A percentile compares a stretch with the other conserved stretches of the same genome.
These are phyloP conservation scores for Apodemus sylvaticus DNA, from an alignment of 2,113 vertebrate species.

Conservation along the genomic window DNA sequence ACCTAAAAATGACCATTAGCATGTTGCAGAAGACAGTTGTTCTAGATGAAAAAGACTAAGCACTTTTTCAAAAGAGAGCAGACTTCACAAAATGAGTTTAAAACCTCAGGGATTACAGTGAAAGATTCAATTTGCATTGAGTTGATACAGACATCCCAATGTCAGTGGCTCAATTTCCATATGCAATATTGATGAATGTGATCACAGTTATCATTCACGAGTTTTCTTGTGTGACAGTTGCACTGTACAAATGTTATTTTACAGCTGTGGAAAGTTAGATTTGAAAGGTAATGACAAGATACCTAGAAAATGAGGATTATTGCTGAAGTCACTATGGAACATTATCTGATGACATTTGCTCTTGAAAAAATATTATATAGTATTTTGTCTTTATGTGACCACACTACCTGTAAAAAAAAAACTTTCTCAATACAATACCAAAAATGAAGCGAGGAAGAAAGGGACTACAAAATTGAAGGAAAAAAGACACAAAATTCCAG, in stretches of 20 bases:
- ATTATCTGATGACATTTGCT: background rate
- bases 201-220: conserved; percentile 60
- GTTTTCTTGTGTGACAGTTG: conserved; percentile 61
- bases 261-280: background rate
- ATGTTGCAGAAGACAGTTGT: conserved; percentile 66
- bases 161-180: conserved; percentile 57
- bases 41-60: conserved; percentile 72
- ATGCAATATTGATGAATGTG: conserved; percentile 60
- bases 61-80: conserved; percentile 61
- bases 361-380: background rate
- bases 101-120: conserved; percentile 46
- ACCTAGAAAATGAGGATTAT: background rate
- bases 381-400: background rate
- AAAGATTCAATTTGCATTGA: conserved; percentile 72
- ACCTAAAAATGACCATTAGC: conserved; percentile 66
- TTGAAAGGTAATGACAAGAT: background rate
- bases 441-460: background rate
- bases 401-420: background rate
- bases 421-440: background rate
- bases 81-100: conserved; percentile 61
- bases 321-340: background rate
- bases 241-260: background rate
- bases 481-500: background rate
- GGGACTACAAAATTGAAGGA: background rate
- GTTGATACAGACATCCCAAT: conserved; percentile 74